Evolutionary conservation across 2,797 vertebrate species (phyloP).

Genomic region (Anas bahamensis): DNA sequence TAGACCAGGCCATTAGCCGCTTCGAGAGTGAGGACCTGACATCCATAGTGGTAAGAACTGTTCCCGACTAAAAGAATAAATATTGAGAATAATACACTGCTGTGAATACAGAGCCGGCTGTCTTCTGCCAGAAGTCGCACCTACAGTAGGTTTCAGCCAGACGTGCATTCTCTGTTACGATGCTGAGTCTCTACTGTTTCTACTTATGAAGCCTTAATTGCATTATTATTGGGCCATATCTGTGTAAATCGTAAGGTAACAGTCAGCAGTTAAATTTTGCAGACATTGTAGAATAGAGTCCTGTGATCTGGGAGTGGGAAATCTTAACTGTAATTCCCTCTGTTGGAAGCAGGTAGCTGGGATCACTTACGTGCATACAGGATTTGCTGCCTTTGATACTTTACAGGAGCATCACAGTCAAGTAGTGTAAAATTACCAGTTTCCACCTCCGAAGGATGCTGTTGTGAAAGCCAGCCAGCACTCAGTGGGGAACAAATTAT

Average conservation of each 20-base stretch:
- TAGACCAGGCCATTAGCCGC: constrained; percentile 92
- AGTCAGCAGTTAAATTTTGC: background rate
- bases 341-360: background rate
- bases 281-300: background rate
- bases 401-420: constrained; percentile 29
- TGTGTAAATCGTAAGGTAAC: background rate
- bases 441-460: constrained; percentile 22
- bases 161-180: background rate
- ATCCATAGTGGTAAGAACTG: constrained; percentile 87
- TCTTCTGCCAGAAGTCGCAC: background rate
- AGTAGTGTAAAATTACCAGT: constrained; percentile 20
- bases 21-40: constrained; percentile 93
- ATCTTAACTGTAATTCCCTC: background rate
- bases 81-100: background rate
- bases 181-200: background rate
- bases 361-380: fast-evolving
- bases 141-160: background rate
- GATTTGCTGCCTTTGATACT: background rate
- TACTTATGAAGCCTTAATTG: constrained; percentile 11
- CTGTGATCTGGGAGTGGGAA: background rate
- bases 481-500: background rate
- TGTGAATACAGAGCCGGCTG: background rate
- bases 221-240: background rate
- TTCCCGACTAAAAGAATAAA: background rate
- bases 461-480: background rate